Evolutionary conservation across 1,140 invertebrate genomes (phyloP), one percentile per base, ranked within the genome.

Genomic region (Penaeus indicus): DNA sequence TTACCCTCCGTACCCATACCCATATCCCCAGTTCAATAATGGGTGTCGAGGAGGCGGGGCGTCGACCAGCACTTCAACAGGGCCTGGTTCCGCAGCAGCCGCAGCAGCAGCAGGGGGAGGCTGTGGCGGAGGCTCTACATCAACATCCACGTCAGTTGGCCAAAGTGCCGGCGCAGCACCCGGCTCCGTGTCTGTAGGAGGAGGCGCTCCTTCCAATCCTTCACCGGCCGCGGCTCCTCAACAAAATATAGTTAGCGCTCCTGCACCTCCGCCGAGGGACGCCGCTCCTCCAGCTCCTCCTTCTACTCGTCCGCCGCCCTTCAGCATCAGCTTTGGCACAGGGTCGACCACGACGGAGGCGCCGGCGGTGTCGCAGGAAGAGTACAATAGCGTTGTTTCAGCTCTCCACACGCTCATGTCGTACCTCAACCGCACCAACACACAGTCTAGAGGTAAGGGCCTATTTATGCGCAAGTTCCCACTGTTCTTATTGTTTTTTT

Each of bases 41-140:
- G n/a, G n/a, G 1, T 85, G 83, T 47, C 83, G 54, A n/a, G 83
- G 83, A 22, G 83, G 83, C 25, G 83, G 83, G 22, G 83, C 67
- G 16, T 85, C 83, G 42, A 85, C 83, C 38, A 85, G 83, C 25
- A 85, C 83, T 16, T 85, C 83, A 25, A 85, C 83, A 27, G 83
- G 83, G 27, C 83, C 83, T 54, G 83, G 83, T 42, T 64, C 83
- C 10, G 64, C 83, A n/a, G 83, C 83, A 75, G 83, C 83, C 10
- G 83, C 83, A 54, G 83, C 83, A 21, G 83, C 83, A 75, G 83
- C 67, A 72, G 83, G 83, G 10, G 64, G 83, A n/a, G 32, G 83
- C 18, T 19, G 83, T 5, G 83, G 83, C n/a, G 80, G 80, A 21
- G 82, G 82, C 8, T 85, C 83, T 16, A 75, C 83, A 21, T 85